Percentiles rank a stretch among this genome's conserved stretches.
Conservation (phyloP, 2,797 vertebrate genomes). For the Megalops cyprinoides region DNA sequence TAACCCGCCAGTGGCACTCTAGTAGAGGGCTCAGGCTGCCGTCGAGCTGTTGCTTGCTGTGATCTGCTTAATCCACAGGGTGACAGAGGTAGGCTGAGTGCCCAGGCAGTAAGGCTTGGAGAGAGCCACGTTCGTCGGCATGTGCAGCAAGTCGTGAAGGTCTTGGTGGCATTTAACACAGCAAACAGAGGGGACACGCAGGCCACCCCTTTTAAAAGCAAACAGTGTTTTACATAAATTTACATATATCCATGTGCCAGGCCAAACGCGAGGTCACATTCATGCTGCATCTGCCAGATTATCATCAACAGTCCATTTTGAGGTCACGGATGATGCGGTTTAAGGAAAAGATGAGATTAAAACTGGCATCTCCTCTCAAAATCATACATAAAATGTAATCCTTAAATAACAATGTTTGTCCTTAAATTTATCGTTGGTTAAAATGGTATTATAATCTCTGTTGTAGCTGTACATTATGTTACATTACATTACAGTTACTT, state of each 20-base stretch:
- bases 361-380: not conserved
- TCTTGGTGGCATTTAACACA: constrained; percentile 15
- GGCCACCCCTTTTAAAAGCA: constrained; percentile 21
- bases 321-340: constrained; percentile 5
- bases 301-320: constrained; percentile 2
- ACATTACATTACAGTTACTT: too few species aligned
- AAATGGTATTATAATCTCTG: too few species aligned
- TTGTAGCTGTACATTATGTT: too few species aligned
- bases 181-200: not conserved
- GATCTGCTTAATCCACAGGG: constrained; percentile 25
- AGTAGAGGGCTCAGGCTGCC: constrained; percentile 36
- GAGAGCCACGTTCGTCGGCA: not conserved
- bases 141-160: constrained; percentile 9
- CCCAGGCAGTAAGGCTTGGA: constrained; percentile 1
- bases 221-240: constrained; percentile 36
- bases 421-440: not conserved
- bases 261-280: constrained; percentile 10
- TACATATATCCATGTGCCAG: constrained; percentile 20
- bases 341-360: constrained; percentile 14
- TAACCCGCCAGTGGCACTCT: not conserved
- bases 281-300: constrained; percentile 1
- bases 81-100: not conserved
- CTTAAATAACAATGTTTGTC: too few species aligned
- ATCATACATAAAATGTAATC: too few species aligned
- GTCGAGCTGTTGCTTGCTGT: constrained; percentile 26